phyloP scores from a whole-genome alignment of 2,888 invertebrate genomes.

The Dione vanillae region DNA sequence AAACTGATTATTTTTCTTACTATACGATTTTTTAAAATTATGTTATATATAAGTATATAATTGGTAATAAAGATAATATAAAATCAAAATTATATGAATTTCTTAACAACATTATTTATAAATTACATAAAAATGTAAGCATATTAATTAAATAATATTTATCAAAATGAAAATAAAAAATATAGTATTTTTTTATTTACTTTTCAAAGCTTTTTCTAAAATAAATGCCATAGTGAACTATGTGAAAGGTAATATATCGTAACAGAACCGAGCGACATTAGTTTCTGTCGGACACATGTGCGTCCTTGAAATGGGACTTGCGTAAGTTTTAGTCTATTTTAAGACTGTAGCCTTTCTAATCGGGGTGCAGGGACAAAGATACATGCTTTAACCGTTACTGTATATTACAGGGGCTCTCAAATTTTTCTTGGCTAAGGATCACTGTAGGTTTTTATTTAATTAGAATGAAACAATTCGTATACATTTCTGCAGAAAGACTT shows the following conservation, averaged over 20 bases:
- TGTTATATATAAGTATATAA: too few species aligned
- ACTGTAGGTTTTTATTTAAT: too few species aligned
- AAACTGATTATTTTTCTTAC: too few species aligned
- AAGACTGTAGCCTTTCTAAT: slow-evolving; percentile 44
- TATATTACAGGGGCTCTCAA: background rate
- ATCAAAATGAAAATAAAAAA: background rate
- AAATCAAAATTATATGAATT: too few species aligned
- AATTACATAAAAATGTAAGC: too few species aligned
- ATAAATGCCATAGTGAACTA: background rate
- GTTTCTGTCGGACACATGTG: slow-evolving; percentile 63
- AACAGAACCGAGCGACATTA: slow-evolving; percentile 48
- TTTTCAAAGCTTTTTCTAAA: background rate
- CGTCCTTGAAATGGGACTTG: slow-evolving; percentile 62
- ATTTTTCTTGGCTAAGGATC: too few species aligned
- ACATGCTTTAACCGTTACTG: slow-evolving; percentile 29
- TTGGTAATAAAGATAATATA: too few species aligned
- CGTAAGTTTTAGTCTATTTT: slow-evolving; percentile 61
- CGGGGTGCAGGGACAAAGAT: slow-evolving; percentile 28
- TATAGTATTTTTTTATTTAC: background rate
- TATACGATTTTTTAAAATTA: too few species aligned
- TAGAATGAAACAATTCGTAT: too few species aligned
- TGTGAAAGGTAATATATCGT: slow-evolving; percentile 25
- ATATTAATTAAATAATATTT: too few species aligned
- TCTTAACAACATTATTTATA: too few species aligned
- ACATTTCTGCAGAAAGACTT: too few species aligned